Evolutionary conservation across 2,888 invertebrate species (phyloP), one percentile per base, ranked within the genome.

Genomic region (Ischnus inquisitorius): DNA sequence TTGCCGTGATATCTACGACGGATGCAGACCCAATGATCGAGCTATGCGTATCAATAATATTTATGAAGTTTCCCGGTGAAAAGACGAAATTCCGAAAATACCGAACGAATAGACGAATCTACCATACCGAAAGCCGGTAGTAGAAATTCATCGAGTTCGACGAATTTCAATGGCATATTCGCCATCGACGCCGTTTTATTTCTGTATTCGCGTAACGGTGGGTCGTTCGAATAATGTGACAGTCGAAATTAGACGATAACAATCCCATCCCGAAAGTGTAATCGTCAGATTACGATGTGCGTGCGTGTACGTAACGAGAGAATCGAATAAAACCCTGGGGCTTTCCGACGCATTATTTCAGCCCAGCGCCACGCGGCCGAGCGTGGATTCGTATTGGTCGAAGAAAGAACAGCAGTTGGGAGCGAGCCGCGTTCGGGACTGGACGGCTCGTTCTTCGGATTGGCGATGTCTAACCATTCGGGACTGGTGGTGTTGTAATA

Each of bases 311-410:
- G 54, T 19, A 54, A 1, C 2, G 57, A 25, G 25, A 57, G 4
- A 12, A 16, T 16, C 3, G 1, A 46, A 41, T 12, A 3, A 19
- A n/a, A 57, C 12, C 83, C 41, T 64, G 19, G 77, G 78, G 74
- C 41, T 46, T 65, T 22, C 3, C 6, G 5, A 57, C 1, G 12
- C 25, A 8, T 19, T 22, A 41, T 48, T 48, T 60, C 84, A 71
- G 57, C 78, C 81, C 84, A 81, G 84, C 41, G 81, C 78, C 81
- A 75, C 84, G 84, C 81, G 81, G 78, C 75, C 41, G 16, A 43
- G n/a, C 78, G 65, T 34, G 34, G 64, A 41, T 48, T 48, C 34
- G 84, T 75, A 84, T 84, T 84, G 84, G 84, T 79, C 62, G 54
- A 28, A 41, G 69, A 68, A 81, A 19, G 25, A 43, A 81, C 83